Evolutionary conservation across 2,888 invertebrate species (phyloP).

Genomic region (Apoderus coryli): DNA sequence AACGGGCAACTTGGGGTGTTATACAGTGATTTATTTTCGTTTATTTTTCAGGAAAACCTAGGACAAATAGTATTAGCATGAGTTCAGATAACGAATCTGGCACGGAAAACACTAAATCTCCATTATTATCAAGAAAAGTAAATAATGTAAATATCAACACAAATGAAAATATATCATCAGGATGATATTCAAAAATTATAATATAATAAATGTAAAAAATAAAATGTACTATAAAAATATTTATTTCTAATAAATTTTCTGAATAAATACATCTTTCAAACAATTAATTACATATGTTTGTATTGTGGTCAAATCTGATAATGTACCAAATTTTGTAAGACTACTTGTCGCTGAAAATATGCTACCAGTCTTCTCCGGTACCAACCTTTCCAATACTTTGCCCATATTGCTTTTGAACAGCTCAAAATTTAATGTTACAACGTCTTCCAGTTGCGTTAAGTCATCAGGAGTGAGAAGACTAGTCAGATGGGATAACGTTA

Average conservation of each 20-base stretch:
- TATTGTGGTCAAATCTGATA: neutral
- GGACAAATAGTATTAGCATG: no score
- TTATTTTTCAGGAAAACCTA: no score
- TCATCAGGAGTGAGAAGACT: slow-evolving; percentile 43
- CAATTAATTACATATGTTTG: neutral
- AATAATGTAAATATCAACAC: no score
- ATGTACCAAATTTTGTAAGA: slow-evolving; percentile 12
- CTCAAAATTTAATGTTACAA: slow-evolving; percentile 35
- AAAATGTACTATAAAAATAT: no score
- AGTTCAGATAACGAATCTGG: slow-evolving; percentile 34
- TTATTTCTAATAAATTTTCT: neutral
- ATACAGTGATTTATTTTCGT: no score
- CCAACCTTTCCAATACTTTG: slow-evolving; percentile 29
- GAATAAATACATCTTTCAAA: slow-evolving; percentile 2
- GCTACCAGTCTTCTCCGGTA: slow-evolving; percentile 32
- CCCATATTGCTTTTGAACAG: slow-evolving; percentile 28
- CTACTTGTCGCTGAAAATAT: slow-evolving; percentile 26
- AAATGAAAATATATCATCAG: no score
- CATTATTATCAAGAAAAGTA: no score
- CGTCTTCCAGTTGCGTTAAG: slow-evolving; percentile 37
- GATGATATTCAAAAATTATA: no score
- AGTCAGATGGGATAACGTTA: slow-evolving; percentile 58
- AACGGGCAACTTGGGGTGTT: no score
- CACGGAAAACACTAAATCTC: slow-evolving; percentile 27
- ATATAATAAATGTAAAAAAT: no score